These are phyloP conservation scores for Andrena bicolor DNA, from an alignment of 2,888 invertebrate species.

Conservation along the genomic window DNA sequence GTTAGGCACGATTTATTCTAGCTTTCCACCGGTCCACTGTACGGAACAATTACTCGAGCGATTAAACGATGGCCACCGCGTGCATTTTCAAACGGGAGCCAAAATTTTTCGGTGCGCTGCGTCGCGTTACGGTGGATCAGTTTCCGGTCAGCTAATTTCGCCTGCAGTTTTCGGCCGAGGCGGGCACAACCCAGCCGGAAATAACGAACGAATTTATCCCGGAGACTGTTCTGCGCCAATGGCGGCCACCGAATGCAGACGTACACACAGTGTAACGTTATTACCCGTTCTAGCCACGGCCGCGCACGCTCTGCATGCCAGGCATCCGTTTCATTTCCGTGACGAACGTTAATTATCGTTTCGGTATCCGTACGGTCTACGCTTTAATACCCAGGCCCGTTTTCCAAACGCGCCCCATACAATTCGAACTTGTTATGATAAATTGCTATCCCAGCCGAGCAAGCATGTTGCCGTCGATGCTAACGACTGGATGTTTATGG, in stretches of 20 bases:
- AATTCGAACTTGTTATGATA: conserved; percentile 21
- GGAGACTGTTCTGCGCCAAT: conserved; percentile 55
- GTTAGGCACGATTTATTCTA: neutral
- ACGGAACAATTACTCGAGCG: conserved; percentile 2
- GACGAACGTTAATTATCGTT: conserved; percentile 62
- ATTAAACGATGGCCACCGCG: conserved; percentile 42
- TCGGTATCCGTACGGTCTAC: conserved; percentile 11
- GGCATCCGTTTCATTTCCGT: conserved; percentile 44
- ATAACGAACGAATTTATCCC: conserved; percentile 73
- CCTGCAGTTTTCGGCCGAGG: conserved; percentile 36
- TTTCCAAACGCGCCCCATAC: neutral
- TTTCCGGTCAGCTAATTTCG: conserved; percentile 72
- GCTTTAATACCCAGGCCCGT: conserved; percentile 22
- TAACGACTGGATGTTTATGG: neutral
- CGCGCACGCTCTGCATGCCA: neutral
- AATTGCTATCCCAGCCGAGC: neutral
- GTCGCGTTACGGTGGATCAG: conserved; percentile 55
- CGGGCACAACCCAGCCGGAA: conserved; percentile 63
- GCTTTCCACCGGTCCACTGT: neutral
- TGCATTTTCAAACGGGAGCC: neutral
- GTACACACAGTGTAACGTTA: conserved; percentile 51
- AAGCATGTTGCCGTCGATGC: neutral
- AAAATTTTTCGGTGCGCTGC: conserved; percentile 62
- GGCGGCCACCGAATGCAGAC: conserved; percentile 23
- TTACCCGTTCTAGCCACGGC: conserved; percentile 26